Evolutionary conservation across 2,888 invertebrate species (phyloP), one percentile per base, ranked within the genome.

Genomic region (Drosophila rellima): DNA sequence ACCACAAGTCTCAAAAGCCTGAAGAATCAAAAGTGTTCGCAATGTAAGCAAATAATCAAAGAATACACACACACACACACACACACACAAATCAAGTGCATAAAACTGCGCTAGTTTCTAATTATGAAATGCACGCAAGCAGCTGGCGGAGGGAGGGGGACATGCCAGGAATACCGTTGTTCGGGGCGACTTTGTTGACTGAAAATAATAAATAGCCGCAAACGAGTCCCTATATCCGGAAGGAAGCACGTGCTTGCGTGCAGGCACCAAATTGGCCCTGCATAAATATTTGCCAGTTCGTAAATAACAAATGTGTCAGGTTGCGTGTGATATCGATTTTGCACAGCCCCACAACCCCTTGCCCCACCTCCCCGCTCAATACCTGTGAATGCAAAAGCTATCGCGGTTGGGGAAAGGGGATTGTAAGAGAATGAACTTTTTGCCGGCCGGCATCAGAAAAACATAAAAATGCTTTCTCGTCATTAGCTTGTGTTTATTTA

Each of bases 241-340:
- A n/a, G 40, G 47, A 39, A 63, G 68, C 89, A 83, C 89, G 87
- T 87, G 89, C 66, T 88, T 47, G 83, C 83, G 84, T 83, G 89
- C 67, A 59, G 44, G 40, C 23, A 13, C 37, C 56, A 80, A 83
- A 83, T 74, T 70, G 83, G 39, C 29, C 61, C 60, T 66, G 61
- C 65, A 68, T 69, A 86, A 86, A 77, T 81, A 82, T 72, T 88
- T 80, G 69, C 55, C 33, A 56, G 66, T 74, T 64, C 70, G 26
- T 62, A 71, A 52, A 86, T 69, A 62, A 69, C 39, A 71, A 67
- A 61, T 42, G 59, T 52, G 61, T 18, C 70, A 44, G 60, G 55
- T 45, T 69, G 64, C 64, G 56, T 50, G 59, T 50, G 52, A 45
- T 83, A 83, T 83, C 88, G 83, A 83, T 89, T 83, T 83, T 83